Evolutionary conservation across 2,113 vertebrate species (phyloP).

Genomic region (Polypterus bichir): DNA sequence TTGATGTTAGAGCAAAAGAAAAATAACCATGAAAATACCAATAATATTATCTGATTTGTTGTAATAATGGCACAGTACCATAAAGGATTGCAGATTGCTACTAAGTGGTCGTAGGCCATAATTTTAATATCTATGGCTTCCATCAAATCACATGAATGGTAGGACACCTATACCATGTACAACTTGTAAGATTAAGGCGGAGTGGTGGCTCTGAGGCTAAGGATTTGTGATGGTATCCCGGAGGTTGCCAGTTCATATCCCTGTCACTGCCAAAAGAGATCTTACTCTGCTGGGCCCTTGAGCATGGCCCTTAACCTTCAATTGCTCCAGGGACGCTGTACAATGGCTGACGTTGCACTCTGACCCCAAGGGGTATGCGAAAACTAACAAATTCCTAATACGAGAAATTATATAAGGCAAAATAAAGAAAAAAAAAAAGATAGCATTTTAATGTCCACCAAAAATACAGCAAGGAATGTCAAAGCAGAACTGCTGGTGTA

Average conservation of each 20-base stretch:
- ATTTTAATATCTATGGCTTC: constrained; percentile 24
- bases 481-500: constrained; percentile 19
- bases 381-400: too few species aligned
- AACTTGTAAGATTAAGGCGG: constrained; percentile 1
- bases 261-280: too few species aligned
- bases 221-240: too few species aligned
- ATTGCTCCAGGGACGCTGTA: too few species aligned
- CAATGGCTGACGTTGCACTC: too few species aligned
- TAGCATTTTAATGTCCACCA: constrained; percentile 20
- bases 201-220: too few species aligned
- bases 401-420: too few species aligned
- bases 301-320: too few species aligned
- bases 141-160: constrained; percentile 17
- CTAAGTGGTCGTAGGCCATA: constrained; percentile 25
- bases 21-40: constrained; percentile 15
- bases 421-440: not conserved
- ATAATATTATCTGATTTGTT: constrained; percentile 15
- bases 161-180: constrained; percentile 23
- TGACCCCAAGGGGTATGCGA: too few species aligned
- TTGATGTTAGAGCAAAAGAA: constrained; percentile 3
- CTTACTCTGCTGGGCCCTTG: too few species aligned
- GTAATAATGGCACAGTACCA: constrained; percentile 22
- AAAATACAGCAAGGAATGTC: constrained; percentile 18
- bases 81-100: constrained; percentile 25
- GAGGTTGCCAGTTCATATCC: too few species aligned